phyloP scores from a whole-genome alignment of 2,888 invertebrate species.

The Rosalia funebris region DNA sequence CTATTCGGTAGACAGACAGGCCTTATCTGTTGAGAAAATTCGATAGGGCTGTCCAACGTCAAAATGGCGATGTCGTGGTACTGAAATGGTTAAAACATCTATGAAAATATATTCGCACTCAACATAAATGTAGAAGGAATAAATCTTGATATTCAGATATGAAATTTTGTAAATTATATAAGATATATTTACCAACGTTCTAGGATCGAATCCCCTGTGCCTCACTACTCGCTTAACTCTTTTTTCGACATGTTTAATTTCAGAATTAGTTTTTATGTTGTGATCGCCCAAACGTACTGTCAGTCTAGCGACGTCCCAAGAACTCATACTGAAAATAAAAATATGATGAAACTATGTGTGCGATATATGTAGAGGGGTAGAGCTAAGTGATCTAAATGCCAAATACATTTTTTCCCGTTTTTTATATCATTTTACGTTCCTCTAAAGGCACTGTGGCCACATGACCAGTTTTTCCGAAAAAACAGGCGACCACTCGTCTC shows the following conservation, averaged over 20 bases:
- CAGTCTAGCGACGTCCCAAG: conserved; percentile 86
- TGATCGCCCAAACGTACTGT: conserved; percentile 86
- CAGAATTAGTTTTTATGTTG: conserved; percentile 79
- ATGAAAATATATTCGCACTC: conserved; percentile 9
- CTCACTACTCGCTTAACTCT: conserved; percentile 85
- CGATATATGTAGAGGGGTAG: no score
- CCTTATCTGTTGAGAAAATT: conserved; percentile 76
- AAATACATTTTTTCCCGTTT: no score
- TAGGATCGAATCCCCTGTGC: conserved; percentile 84
- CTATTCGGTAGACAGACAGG: conserved; percentile 80
- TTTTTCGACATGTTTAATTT: conserved; percentile 80
- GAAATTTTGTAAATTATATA: background rate
- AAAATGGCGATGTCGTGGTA: conserved; percentile 87
- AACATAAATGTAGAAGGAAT: background rate
- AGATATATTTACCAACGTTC: conserved; percentile 77
- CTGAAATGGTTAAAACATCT: conserved; percentile 62
- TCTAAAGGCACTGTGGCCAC: no score
- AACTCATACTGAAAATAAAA: conserved; percentile 76
- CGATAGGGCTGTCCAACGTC: conserved; percentile 80
- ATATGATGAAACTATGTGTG: no score
- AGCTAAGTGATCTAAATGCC: no score
- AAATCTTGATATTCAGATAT: background rate
- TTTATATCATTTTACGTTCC: no score
- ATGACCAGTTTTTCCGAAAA: no score
- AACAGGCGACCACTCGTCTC: no score